Conservation (phyloP, 1,140 invertebrate species). For the Drosophila tsacasi region DNA sequence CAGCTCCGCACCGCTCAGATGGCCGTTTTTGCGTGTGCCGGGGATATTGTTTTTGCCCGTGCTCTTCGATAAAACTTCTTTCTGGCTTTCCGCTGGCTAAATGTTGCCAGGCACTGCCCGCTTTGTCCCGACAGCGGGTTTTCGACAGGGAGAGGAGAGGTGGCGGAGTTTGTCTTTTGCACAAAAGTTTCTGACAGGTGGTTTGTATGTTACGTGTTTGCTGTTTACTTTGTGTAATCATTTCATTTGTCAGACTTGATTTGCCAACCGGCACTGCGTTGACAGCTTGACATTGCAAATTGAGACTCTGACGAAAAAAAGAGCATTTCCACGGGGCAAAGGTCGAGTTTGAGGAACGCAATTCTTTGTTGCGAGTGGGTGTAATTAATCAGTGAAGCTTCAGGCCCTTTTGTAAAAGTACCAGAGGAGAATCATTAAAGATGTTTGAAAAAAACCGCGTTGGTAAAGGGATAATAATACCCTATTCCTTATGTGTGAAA, state of each 20-base stretch:
- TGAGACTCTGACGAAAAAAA: conserved; percentile 27
- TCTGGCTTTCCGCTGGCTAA: conserved; percentile 73
- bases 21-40: conserved; percentile 27
- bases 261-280: conserved; percentile 55
- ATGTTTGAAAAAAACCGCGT: background rate
- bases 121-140: conserved; percentile 1
- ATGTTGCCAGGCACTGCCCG: conserved; percentile 50
- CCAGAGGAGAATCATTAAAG: background rate
- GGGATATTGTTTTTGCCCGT: conserved; percentile 57
- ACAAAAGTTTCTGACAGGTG: conserved; percentile 74
- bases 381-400: background rate
- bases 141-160: background rate
- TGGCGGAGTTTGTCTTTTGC: conserved; percentile 37
- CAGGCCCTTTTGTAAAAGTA: background rate
- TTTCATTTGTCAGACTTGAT: conserved; percentile 83
- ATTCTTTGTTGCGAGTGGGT: background rate
- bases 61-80: conserved; percentile 73
- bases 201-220: conserved; percentile 68
- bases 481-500: background rate
- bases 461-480: background rate
- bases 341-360: background rate
- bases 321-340: background rate
- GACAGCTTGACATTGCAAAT: conserved; percentile 66
- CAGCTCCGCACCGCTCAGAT: background rate
- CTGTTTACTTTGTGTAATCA: conserved; percentile 83